Evolutionary conservation across 2,888 invertebrate species (phyloP).

Genomic region (Neoitamus cyanurus): DNA sequence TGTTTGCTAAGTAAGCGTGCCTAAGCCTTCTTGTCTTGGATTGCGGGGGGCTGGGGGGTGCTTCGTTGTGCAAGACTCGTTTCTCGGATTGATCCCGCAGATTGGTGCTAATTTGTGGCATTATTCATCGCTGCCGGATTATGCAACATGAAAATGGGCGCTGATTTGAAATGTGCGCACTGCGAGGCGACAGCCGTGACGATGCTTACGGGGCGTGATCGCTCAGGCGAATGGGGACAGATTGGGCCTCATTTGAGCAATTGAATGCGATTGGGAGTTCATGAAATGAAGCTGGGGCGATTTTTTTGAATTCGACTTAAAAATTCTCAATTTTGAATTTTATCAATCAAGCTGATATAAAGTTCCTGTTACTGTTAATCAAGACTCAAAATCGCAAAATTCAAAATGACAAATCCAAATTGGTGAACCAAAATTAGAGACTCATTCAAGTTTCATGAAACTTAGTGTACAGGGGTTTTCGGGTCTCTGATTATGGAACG

Average conservation of each 20-base stretch:
- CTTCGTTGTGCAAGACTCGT: neutral
- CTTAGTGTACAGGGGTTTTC: too few species aligned
- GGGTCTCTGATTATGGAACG: too few species aligned
- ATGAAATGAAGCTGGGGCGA: neutral
- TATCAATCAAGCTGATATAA: too few species aligned
- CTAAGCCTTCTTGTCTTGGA: neutral
- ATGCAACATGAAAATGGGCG: neutral
- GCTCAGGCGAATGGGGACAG: neutral
- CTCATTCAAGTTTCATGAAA: too few species aligned
- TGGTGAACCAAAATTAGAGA: too few species aligned
- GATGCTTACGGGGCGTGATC: neutral
- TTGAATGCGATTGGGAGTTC: neutral
- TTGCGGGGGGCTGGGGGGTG: neutral
- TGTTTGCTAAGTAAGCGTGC: neutral
- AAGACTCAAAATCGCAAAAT: too few species aligned
- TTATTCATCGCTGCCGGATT: neutral
- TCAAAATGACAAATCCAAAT: too few species aligned
- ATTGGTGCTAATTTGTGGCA: constrained; percentile 15
- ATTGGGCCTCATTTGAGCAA: neutral
- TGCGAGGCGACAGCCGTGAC: neutral
- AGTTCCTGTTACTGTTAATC: too few species aligned
- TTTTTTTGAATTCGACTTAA: too few species aligned
- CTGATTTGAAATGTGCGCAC: neutral
- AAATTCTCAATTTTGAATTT: too few species aligned
- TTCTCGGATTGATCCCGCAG: constrained; percentile 9